phyloP scores from a whole-genome alignment of 2,797 vertebrate genomes.

The Enteromius thamalakanensis region DNA sequence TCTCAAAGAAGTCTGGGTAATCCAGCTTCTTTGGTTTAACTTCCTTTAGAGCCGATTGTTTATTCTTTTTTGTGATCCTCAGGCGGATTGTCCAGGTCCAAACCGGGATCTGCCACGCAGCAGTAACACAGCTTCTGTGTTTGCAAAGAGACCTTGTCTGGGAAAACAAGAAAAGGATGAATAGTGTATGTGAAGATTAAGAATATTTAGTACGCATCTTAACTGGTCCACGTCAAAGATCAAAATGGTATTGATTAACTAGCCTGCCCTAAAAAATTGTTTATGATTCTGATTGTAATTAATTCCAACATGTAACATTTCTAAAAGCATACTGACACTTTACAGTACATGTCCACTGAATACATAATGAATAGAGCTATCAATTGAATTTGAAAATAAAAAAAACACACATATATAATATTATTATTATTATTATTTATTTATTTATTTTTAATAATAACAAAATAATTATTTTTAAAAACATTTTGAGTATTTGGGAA shows the following conservation, averaged over 20 bases:
- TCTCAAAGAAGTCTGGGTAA: constrained; percentile 8
- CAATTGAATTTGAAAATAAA: too few species aligned
- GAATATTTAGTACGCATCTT: background rate
- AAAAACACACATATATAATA: too few species aligned
- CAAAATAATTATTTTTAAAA: too few species aligned
- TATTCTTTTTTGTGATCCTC: constrained; percentile 69
- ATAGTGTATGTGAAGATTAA: background rate
- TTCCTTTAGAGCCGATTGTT: constrained; percentile 49
- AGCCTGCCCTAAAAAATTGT: background rate
- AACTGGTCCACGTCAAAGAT: background rate
- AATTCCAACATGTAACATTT: background rate
- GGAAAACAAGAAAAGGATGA: background rate
- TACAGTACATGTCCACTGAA: background rate
- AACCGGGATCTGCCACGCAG: constrained; percentile 73
- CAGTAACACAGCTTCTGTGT: constrained; percentile 83
- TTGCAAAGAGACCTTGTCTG: constrained; percentile 73
- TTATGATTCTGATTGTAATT: too few species aligned
- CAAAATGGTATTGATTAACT: background rate
- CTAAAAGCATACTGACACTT: background rate
- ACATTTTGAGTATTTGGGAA: too few species aligned
- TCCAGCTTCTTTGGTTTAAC: background rate
- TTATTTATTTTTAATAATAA: too few species aligned
- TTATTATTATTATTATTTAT: too few species aligned
- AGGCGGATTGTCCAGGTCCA: constrained; percentile 78
- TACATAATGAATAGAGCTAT: background rate